A percentile compares a stretch with the other conserved stretches of the same genome.
Evolutionary conservation across 2,888 invertebrate genomes (phyloP).

Genomic region (Itoplectis maculator): DNA sequence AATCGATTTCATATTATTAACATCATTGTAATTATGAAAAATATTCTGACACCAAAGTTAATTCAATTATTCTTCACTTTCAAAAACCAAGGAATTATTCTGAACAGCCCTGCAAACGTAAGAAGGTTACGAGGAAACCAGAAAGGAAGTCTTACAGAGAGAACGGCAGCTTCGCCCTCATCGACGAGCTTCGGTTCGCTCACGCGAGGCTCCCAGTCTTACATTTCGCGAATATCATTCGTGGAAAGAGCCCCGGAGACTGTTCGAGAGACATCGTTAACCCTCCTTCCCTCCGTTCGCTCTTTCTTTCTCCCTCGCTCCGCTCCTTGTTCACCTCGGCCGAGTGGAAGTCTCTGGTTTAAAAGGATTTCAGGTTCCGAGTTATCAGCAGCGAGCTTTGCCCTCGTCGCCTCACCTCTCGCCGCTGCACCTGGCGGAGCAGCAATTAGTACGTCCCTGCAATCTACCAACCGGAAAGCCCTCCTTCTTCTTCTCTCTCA

Average conservation of each 20-base stretch:
- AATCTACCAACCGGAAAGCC: slow-evolving; percentile 63
- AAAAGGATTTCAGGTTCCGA: slow-evolving; percentile 66
- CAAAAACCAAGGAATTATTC: background rate
- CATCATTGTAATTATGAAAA: background rate
- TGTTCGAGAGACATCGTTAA: slow-evolving; percentile 67
- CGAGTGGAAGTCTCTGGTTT: slow-evolving; percentile 58
- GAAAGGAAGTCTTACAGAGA: slow-evolving; percentile 49
- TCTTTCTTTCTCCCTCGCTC: background rate
- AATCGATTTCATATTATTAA: too few species aligned
- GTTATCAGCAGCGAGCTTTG: slow-evolving; percentile 59
- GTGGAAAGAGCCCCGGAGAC: slow-evolving; percentile 56
- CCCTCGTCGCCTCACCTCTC: slow-evolving; percentile 26
- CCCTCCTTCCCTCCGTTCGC: slow-evolving; percentile 29
- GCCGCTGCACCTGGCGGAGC: slow-evolving; percentile 57
- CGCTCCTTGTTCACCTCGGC: slow-evolving; percentile 44
- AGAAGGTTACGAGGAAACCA: slow-evolving; percentile 3
- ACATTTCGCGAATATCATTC: slow-evolving; percentile 66
- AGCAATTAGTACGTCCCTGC: slow-evolving; percentile 65
- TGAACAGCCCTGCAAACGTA: background rate
- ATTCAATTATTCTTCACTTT: background rate
- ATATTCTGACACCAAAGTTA: background rate
- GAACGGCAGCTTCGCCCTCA: slow-evolving; percentile 15
- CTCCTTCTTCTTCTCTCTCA: slow-evolving; percentile 24
- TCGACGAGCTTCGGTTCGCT: slow-evolving; percentile 23
- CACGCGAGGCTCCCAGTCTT: slow-evolving; percentile 35